phyloP scores from a whole-genome alignment of 2,113 vertebrate species.

The Suncus etruscus region DNA sequence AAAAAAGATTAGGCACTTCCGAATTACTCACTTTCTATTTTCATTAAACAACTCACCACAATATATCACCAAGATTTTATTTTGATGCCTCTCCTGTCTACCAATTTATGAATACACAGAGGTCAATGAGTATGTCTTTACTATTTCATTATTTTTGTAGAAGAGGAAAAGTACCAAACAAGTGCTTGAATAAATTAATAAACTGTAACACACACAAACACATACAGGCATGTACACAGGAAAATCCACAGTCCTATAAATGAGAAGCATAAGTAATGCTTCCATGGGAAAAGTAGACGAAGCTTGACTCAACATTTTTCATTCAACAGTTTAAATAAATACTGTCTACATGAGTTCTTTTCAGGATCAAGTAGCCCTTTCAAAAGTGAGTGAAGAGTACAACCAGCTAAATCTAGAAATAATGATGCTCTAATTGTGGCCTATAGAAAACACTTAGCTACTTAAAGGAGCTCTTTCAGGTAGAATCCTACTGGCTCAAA shows the following conservation, averaged over 20 bases:
- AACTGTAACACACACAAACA: background rate
- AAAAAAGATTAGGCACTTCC: background rate
- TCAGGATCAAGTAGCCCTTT: slow-evolving; percentile 20
- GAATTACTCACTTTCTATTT: slow-evolving; percentile 23
- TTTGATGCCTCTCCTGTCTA: background rate
- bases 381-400: background rate
- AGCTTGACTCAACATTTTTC: background rate
- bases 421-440: background rate
- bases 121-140: background rate
- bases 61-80: background rate
- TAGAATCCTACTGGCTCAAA: background rate
- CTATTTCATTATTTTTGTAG: background rate
- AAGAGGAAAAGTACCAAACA: background rate
- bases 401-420: background rate
- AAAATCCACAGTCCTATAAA: background rate
- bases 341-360: background rate
- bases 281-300: background rate
- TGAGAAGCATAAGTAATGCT: background rate
- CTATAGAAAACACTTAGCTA: slow-evolving; percentile 7
- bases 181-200: background rate
- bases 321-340: slow-evolving; percentile 44
- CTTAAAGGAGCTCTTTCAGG: slow-evolving; percentile 28
- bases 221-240: background rate
- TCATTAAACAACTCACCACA: background rate
- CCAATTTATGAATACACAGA: background rate